A percentile compares a stretch with the other conserved stretches of the same genome.
Evolutionary conservation across 2,888 invertebrate genomes (phyloP).

Genomic region (Thelaira solivaga): DNA sequence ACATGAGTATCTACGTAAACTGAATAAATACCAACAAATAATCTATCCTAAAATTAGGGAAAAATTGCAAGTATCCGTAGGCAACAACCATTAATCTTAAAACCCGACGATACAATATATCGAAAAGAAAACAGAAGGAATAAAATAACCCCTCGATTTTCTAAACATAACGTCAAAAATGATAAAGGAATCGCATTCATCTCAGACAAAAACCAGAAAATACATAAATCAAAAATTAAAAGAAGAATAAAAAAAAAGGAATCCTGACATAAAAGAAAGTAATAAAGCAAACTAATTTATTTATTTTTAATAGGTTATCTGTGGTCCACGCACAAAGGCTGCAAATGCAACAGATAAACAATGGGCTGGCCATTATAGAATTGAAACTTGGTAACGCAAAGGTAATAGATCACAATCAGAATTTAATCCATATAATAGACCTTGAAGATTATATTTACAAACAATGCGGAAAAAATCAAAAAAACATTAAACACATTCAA

Average conservation of each 20-base stretch:
- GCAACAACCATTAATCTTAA: background rate
- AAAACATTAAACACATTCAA: constrained; percentile 7
- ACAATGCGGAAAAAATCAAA: background rate
- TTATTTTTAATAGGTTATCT: constrained; percentile 19
- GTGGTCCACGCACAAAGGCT: constrained; percentile 5
- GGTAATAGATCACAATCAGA: background rate
- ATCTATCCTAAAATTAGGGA: constrained; percentile 42
- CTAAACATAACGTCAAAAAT: constrained; percentile 38
- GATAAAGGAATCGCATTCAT: constrained; percentile 38
- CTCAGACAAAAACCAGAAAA: constrained; percentile 52
- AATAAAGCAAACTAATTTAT: background rate
- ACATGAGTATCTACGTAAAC: constrained; percentile 13
- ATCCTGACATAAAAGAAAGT: too few species aligned
- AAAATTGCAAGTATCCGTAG: constrained; percentile 14
- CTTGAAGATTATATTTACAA: background rate
- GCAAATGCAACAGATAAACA: background rate
- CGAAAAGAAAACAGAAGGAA: constrained; percentile 26
- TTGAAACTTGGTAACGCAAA: background rate
- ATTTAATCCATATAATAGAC: constrained; percentile 19
- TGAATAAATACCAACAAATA: constrained; percentile 10
- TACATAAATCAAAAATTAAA: constrained; percentile 50
- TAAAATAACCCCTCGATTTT: background rate
- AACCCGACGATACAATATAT: constrained; percentile 23
- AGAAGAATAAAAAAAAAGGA: constrained; percentile 15
- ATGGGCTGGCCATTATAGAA: background rate